These are phyloP conservation scores for Timandra comae DNA, from an alignment of 2,888 invertebrate genomes.

Conservation along the genomic window DNA sequence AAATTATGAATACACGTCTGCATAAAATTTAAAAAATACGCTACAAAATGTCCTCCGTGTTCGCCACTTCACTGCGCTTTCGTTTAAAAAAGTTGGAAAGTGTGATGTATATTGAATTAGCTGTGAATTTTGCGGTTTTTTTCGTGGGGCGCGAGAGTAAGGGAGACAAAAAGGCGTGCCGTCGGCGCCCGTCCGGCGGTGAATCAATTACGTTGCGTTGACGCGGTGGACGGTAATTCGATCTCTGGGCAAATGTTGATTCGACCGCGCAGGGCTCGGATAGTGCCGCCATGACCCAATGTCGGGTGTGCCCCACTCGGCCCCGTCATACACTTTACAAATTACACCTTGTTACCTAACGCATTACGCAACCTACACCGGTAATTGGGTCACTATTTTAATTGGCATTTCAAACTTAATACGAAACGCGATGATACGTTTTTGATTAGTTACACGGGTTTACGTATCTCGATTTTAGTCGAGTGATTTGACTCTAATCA, in stretches of 20 bases:
- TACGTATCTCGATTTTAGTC: too few relatives aligned
- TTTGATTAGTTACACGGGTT: too few relatives aligned
- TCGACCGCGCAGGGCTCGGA: conserved; percentile 58
- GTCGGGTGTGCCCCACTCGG: conserved; percentile 13
- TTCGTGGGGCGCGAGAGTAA: conserved; percentile 31
- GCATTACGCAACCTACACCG: background rate
- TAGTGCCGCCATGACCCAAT: conserved; percentile 11
- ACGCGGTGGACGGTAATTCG: conserved; percentile 63
- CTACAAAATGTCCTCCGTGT: background rate
- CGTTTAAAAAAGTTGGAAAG: conserved; percentile 31
- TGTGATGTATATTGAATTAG: conserved; percentile 60
- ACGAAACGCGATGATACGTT: too few relatives aligned
- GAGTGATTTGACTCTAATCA: too few relatives aligned
- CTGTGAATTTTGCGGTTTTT: conserved; percentile 56
- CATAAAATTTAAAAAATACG: background rate
- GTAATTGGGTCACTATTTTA: conserved; percentile 6
- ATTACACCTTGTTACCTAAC: conserved; percentile 1
- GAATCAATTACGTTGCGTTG: conserved; percentile 70
- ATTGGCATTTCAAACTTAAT: too few relatives aligned
- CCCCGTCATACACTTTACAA: conserved; percentile 3
- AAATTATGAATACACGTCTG: too few relatives aligned
- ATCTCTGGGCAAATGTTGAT: conserved; percentile 72
- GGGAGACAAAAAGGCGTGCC: conserved; percentile 57
- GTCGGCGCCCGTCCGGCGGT: conserved; percentile 47
- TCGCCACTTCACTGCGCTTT: conserved; percentile 12